Conservation (phyloP, 1,140 invertebrate species). For the Schlechtendalia chinensis region DNA sequence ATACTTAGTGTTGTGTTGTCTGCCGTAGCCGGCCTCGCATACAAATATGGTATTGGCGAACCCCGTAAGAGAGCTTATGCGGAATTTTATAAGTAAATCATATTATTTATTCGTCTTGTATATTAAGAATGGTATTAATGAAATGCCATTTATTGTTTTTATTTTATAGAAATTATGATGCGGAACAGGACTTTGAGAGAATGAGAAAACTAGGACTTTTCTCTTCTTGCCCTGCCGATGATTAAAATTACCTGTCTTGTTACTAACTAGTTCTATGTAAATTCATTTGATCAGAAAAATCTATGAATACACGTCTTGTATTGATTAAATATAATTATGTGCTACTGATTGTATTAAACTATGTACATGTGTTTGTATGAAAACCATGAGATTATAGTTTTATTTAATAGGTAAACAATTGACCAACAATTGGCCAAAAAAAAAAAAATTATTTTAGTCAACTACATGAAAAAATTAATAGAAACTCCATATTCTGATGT, state of each 20-base stretch:
- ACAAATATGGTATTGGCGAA: constrained; percentile 60
- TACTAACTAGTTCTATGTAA: constrained; percentile 48
- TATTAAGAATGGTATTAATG: constrained; percentile 1
- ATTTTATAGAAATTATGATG: constrained; percentile 59
- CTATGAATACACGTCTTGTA: constrained; percentile 46
- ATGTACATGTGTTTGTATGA: background rate
- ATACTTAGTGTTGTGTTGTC: constrained; percentile 57
- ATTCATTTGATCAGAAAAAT: constrained; percentile 46
- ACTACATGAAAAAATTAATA: no score
- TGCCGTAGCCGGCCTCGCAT: constrained; percentile 56
- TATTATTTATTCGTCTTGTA: background rate
- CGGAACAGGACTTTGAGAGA: constrained; percentile 56
- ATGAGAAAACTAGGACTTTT: constrained; percentile 60
- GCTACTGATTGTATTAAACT: constrained; percentile 25
- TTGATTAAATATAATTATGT: constrained; percentile 50
- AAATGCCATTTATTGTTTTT: constrained; percentile 35
- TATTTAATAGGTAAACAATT: background rate
- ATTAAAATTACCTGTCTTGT: constrained; percentile 46
- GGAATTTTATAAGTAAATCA: constrained; percentile 66
- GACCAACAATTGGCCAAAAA: no score
- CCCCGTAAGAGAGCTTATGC: constrained; percentile 63
- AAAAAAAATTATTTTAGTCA: no score
- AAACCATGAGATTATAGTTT: background rate
- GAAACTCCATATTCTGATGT: no score
- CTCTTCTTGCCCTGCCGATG: constrained; percentile 54